A percentile compares a stretch with the other conserved stretches of the same genome.
phyloP scores from a whole-genome alignment of 2,113 vertebrate species.

The Erinaceus europaeus region DNA sequence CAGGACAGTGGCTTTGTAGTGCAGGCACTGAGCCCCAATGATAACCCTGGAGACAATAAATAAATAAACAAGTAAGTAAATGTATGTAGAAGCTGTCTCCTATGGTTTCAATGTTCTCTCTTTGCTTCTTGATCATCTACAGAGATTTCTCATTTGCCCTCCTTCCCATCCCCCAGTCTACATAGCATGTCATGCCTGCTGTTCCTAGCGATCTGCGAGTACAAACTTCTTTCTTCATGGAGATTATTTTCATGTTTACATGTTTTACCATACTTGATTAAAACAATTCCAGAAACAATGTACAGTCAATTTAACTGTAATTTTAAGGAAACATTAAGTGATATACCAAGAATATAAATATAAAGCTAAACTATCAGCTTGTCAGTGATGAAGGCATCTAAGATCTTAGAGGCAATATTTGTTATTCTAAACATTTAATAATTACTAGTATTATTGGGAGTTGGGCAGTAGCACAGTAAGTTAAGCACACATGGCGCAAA shows the following conservation, averaged over 20 bases:
- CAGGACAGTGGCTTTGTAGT: no score
- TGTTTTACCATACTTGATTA: background rate
- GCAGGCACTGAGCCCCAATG: no score
- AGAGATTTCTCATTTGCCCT: background rate
- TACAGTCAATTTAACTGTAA: background rate
- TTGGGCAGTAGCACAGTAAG: no score
- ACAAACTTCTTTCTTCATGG: background rate
- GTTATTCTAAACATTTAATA: slow-evolving; percentile 23
- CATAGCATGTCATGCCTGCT: background rate
- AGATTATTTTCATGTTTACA: background rate
- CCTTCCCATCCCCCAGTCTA: no score
- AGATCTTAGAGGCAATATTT: slow-evolving; percentile 21
- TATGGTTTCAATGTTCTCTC: background rate
- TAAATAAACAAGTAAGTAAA: no score
- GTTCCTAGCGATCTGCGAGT: background rate
- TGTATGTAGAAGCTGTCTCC: no score
- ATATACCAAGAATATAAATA: slow-evolving; percentile 37
- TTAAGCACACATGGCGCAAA: no score
- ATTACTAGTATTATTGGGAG: background rate
- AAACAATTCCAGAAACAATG: background rate
- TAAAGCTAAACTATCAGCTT: background rate
- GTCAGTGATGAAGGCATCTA: background rate
- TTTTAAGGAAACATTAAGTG: slow-evolving; percentile 21
- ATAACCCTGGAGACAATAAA: no score
- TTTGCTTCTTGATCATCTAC: background rate